A percentile compares a stretch with the other conserved stretches of the same genome.
These are phyloP conservation scores for Dendrophyllia cribrosa DNA, from an alignment of 64 coral and sea anemone genomes.

Conservation along the genomic window DNA sequence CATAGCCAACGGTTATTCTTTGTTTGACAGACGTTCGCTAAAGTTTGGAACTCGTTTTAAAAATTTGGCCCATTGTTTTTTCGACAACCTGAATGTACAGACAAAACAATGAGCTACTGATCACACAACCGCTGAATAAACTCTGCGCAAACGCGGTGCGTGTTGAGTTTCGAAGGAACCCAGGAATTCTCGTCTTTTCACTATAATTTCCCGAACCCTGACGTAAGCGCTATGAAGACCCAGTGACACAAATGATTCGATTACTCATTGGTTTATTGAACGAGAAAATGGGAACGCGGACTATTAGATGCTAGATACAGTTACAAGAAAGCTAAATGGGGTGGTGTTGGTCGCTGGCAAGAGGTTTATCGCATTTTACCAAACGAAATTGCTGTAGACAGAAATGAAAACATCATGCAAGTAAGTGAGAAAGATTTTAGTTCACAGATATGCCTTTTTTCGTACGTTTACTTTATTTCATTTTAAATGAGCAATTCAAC, in stretches of 20 bases:
- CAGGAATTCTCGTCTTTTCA: constrained; percentile 15
- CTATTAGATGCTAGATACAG: not conserved
- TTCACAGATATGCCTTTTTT: not conserved
- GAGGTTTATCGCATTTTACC: not conserved
- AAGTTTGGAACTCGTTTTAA: too few relatives aligned
- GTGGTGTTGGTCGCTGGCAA: not conserved
- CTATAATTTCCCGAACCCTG: not conserved
- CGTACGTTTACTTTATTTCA: not conserved
- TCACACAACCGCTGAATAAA: not conserved
- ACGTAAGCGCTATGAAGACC: constrained; percentile 39
- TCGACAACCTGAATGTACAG: too few relatives aligned
- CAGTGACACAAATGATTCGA: constrained; percentile 15
- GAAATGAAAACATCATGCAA: constrained; percentile 36
- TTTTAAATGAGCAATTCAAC: not conserved
- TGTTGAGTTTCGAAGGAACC: constrained; percentile 1
- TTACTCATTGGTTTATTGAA: constrained; percentile 41
- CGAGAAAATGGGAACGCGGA: not conserved
- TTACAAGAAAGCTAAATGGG: constrained; percentile 6
- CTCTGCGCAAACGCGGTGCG: not conserved
- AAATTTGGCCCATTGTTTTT: too few relatives aligned
- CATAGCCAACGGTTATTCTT: too few relatives aligned
- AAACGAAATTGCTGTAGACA: not conserved
- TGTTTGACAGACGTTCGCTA: too few relatives aligned
- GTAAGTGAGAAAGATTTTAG: constrained; percentile 18
- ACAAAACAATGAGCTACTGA: not conserved